Base-by-base conservation (phyloP, 2,113 vertebrate genomes). In the Platichthys stellatus region DNA sequence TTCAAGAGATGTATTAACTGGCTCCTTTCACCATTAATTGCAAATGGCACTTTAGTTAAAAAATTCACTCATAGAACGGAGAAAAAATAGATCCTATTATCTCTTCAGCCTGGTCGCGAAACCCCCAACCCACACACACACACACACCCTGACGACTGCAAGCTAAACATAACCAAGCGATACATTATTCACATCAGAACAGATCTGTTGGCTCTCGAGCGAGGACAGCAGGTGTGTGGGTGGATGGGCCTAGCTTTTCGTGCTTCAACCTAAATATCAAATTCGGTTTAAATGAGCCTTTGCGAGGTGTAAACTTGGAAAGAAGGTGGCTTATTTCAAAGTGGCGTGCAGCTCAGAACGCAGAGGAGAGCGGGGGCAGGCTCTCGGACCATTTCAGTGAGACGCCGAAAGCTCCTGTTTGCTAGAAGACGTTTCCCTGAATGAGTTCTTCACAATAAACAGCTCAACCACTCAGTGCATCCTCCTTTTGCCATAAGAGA, bases 221-320 rank as follows among this genome's bases (percentile, higher is more conserved):
- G 9, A 24, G 43, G 80, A 60, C 87, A 90, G 87, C 90, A 86
- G 90, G 84, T 86, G 81, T 79, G 89, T 86, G 84, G 88, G 87
- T 74, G 88, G 76, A 63, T 28, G 56, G 77, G 73, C 74, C 28
- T 13, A 14, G 72, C 56, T 63, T 79, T 75, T 49, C 54, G 65
- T 72, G 72, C 69, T 78, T 77, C n/a, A 75, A 78, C 69, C 78
- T 82, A 69, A 88, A 88, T 76, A 75, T 64, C 21, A 74, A 72
- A 80, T 86, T 38, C 66, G 62, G 85, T 31, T 79, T 23, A 65
- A 80, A 31, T 31, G 31, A 31, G 31, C 86, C 43, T 4, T 68
- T 74, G 67, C 49, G n/a, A 67, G 63, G 58, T 71, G 63, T 72
- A 76, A 68, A 58, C 38, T 74, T 14, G 47, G 58, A 8, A 53